phyloP scores from a whole-genome alignment of 2,888 invertebrate genomes.

The Carpatolechia fugitivella region DNA sequence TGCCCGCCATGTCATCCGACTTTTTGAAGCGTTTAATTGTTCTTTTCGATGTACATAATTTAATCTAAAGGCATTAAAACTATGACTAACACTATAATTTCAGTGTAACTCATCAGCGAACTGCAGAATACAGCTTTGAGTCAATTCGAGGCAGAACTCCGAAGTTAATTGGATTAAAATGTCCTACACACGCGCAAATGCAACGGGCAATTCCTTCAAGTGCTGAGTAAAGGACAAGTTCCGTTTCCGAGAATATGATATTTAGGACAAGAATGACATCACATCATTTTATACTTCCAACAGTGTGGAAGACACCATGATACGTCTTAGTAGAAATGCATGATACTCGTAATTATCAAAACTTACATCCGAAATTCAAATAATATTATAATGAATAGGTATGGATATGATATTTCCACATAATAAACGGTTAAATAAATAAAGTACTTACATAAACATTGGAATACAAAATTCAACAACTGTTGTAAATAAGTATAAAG shows the following conservation, averaged over 20 bases:
- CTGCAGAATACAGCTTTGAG: slow-evolving; percentile 48
- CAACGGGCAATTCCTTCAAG: neutral
- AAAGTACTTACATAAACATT: no score
- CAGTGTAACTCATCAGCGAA: slow-evolving; percentile 53
- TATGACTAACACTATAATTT: slow-evolving; percentile 16
- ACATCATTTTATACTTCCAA: no score
- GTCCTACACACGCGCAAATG: neutral
- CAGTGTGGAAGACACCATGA: neutral
- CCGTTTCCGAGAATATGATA: slow-evolving; percentile 1
- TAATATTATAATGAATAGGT: no score
- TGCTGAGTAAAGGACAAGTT: neutral
- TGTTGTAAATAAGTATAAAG: no score
- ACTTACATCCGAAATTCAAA: no score
- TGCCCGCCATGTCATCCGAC: slow-evolving; percentile 13
- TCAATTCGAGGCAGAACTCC: slow-evolving; percentile 36
- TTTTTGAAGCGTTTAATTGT: slow-evolving; percentile 23
- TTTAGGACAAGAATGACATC: neutral
- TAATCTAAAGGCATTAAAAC: slow-evolving; percentile 25
- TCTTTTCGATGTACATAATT: slow-evolving; percentile 41
- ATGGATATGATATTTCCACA: no score
- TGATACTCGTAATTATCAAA: no score
- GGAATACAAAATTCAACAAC: no score
- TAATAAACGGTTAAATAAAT: no score
- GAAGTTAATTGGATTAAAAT: slow-evolving; percentile 42
- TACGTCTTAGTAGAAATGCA: neutral